Evolutionary conservation across 2,113 vertebrate species (phyloP), one percentile per base, ranked within the genome.

Genomic region (Vanacampus margaritifer): DNA sequence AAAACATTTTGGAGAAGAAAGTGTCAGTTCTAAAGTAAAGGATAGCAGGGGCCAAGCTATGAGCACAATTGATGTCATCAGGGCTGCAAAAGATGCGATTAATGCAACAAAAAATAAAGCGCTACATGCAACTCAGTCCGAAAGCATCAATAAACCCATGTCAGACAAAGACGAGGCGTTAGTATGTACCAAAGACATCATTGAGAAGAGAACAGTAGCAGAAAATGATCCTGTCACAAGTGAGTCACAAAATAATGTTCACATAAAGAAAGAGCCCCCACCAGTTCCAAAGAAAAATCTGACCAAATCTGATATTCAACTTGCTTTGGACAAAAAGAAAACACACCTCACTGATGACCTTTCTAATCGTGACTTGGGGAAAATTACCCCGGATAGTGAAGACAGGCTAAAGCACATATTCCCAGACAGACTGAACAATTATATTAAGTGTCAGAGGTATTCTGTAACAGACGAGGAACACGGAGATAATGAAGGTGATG

Each of bases 341-440:
- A 62, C 41, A 12, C 0, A 10, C 1, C 46, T 58, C 26, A 16
- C 9, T 39, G 73, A 84, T 14, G 69, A 46, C 46, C 14, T 51
- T 32, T 68, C n/a, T 5, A 78, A 78, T 13, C 57, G 39, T 14
- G 69, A 84, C 56, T 36, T 14, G 0, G n/a, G 5, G 1, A 61
- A 79, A 56, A n/a, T 54, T 1, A 63, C 71, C 65, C 14, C 43
- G 13, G 68, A 84, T 61, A 74, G 84, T 36, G 82, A 79, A 64
- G 76, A 7, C 4, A 82, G 83, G 24, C n/a, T 43, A 21, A 91
- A 92, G 57, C 85, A 85, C 64, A 13, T 62, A 2, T 92, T 93
- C 77, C 90, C 92, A 71, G 80, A 89, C 43, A 84, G 79, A 63
- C 90, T 89, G 68, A 92, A 93, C 64, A 90, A 89, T 66, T 92